These are phyloP conservation scores for Myotis findleyi DNA, from an alignment of 2,797 vertebrate genomes.

Conservation along the genomic window DNA sequence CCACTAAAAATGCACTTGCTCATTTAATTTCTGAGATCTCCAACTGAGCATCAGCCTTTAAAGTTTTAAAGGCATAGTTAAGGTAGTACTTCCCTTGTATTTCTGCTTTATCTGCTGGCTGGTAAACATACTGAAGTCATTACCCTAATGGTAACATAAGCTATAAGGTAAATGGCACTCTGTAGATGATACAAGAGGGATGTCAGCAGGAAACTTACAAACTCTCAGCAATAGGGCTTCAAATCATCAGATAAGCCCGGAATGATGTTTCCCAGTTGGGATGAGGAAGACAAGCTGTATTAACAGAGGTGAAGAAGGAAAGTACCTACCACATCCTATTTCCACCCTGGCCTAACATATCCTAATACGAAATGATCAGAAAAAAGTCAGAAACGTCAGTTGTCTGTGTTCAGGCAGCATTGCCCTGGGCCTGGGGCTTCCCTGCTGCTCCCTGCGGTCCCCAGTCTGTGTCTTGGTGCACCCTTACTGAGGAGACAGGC, in stretches of 20 bases:
- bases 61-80: neutral
- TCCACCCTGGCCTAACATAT: neutral
- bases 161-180: neutral
- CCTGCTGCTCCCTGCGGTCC: neutral
- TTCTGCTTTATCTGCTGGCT: neutral
- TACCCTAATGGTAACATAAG: neutral
- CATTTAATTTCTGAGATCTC: neutral
- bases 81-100: neutral
- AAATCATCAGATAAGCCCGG: neutral
- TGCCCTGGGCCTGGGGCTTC: neutral
- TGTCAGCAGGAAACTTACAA: neutral
- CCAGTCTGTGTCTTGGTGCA: rapidly evolving
- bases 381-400: neutral
- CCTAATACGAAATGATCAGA: neutral
- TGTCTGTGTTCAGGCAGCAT: neutral
- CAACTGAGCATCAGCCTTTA: neutral
- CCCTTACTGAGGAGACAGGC: neutral
- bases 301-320: neutral
- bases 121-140: neutral
- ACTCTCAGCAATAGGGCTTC: neutral
- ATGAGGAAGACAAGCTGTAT: neutral
- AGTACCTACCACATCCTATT: neutral
- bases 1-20: neutral
- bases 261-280: neutral
- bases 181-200: neutral